Percentiles rank a stretch among this genome's conserved stretches.
Conservation (phyloP, 2,113 vertebrate species). For the Gopherus flavomarginatus region DNA sequence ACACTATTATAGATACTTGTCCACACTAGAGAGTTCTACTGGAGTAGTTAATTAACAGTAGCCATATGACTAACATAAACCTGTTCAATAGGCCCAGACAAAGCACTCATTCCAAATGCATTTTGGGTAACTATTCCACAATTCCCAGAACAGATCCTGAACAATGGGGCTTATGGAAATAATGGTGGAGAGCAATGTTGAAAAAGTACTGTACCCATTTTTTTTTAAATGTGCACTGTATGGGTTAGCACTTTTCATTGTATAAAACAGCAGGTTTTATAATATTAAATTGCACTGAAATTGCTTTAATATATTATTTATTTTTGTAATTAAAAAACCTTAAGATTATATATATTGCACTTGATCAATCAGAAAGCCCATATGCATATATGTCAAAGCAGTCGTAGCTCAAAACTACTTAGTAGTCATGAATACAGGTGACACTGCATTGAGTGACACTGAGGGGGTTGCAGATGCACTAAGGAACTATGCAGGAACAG, state of each 20-base stretch:
- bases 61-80: rapidly evolving
- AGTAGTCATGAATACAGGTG: neutral
- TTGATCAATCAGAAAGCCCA: neutral
- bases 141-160: neutral
- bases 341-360: neutral
- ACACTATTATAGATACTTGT: neutral
- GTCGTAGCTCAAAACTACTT: neutral
- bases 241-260: neutral
- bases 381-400: neutral
- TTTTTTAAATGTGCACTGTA: neutral
- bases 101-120: neutral
- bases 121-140: neutral
- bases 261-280: neutral
- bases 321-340: neutral
- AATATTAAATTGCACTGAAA: neutral
- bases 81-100: neutral
- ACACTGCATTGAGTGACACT: neutral
- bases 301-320: neutral
- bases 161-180: neutral
- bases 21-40: neutral
- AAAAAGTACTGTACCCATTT: neutral
- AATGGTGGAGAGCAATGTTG: neutral
- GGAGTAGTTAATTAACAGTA: neutral
- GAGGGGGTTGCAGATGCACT: neutral
- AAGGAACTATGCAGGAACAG: neutral